A percentile compares a stretch with the other conserved stretches of the same genome.
Conservation (phyloP, 2,113 vertebrate genomes). For the Monopterus albus region DNA sequence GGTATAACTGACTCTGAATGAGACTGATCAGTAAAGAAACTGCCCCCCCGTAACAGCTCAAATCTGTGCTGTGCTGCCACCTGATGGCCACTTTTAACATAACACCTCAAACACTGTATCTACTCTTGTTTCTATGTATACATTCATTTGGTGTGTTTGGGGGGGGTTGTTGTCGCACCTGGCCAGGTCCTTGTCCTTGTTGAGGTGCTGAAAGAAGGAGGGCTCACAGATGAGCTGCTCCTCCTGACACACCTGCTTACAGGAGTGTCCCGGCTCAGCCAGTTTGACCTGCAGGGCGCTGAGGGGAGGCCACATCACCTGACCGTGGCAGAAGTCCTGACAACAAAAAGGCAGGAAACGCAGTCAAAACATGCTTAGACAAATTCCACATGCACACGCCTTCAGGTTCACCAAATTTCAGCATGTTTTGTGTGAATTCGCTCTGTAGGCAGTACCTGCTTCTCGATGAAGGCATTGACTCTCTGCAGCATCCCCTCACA, state of each 20-base stretch:
- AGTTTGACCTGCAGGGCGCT: constrained; percentile 92
- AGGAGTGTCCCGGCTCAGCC: constrained; percentile 90
- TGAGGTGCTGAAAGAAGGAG: constrained; percentile 98
- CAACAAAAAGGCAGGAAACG: constrained; percentile 16
- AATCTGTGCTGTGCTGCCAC: constrained; percentile 23
- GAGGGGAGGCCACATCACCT: constrained; percentile 99
- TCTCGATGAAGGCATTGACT: constrained; percentile 96
- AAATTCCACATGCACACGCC: no score
- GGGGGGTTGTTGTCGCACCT: constrained; percentile 40
- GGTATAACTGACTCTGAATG: neutral
- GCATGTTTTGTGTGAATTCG: no score
- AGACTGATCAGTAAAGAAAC: no score
- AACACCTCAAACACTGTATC: neutral
- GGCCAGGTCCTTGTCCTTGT: constrained; percentile 94
- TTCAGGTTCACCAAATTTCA: no score
- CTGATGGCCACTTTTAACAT: constrained; percentile 22
- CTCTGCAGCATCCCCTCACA: constrained; percentile 98
- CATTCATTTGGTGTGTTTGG: neutral
- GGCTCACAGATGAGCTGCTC: constrained; percentile 97
- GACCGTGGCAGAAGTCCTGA: constrained; percentile 98
- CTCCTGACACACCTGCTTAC: constrained; percentile 98
- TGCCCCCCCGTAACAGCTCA: no score
- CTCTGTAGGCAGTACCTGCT: constrained; percentile 85
- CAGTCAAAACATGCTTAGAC: no score
- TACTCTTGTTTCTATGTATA: neutral